A percentile compares a stretch with the other conserved stretches of the same genome.
phyloP scores from a whole-genome alignment of 2,797 vertebrate genomes.

The Neoniphon sammara region DNA sequence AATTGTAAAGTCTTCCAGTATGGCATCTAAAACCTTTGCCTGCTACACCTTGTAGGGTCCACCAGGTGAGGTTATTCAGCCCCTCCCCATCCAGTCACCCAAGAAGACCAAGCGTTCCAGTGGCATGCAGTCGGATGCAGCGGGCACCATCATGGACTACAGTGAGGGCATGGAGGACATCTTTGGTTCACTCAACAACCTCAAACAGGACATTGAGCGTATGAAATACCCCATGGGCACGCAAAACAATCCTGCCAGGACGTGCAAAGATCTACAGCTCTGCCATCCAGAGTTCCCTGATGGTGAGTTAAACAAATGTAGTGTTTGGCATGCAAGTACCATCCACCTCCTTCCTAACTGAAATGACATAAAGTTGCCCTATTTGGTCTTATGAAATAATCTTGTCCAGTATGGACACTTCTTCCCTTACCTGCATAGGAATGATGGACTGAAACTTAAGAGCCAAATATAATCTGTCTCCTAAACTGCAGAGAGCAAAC shows the following conservation, averaged over 20 bases:
- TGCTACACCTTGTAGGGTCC: slow-evolving; percentile 85
- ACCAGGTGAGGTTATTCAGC: slow-evolving; percentile 96
- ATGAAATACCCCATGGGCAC: slow-evolving; percentile 99
- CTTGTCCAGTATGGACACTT: neutral
- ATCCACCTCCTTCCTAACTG: neutral
- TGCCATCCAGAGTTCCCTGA: slow-evolving; percentile 96
- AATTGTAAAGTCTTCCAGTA: neutral
- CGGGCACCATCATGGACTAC: slow-evolving; percentile 88
- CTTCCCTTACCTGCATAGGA: too few relatives aligned
- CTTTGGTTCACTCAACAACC: slow-evolving; percentile 92
- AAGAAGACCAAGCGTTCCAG: slow-evolving; percentile 91
- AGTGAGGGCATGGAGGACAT: slow-evolving; percentile 97
- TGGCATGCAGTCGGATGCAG: slow-evolving; percentile 87
- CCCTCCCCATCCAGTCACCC: slow-evolving; percentile 91
- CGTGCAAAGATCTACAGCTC: slow-evolving; percentile 97
- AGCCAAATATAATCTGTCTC: too few relatives aligned
- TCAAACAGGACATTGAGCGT: slow-evolving; percentile 98
- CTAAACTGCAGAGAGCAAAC: too few relatives aligned
- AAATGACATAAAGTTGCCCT: neutral
- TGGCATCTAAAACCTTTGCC: slow-evolving; percentile 3
- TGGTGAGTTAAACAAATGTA: slow-evolving; percentile 81
- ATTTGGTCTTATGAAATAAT: too few relatives aligned
- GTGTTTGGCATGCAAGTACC: too few relatives aligned
- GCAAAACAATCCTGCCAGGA: slow-evolving; percentile 93
- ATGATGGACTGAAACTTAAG: too few relatives aligned